Evolutionary conservation across 2,888 invertebrate species (phyloP).

Genomic region (Drosophila robusta): DNA sequence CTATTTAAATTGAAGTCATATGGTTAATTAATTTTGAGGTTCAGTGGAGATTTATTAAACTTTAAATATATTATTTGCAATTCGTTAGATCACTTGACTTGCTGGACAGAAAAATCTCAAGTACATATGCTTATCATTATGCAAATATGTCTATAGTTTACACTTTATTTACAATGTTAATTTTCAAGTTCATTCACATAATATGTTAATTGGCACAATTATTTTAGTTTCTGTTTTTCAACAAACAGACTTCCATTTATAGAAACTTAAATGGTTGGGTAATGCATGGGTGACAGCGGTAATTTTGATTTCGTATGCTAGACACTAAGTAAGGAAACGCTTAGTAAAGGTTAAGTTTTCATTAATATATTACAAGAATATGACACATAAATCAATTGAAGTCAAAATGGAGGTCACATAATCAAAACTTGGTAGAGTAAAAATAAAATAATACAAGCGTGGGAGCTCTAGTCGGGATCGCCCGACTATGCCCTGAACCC

Average conservation of each 20-base stretch:
- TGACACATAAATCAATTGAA: slow-evolving; percentile 11
- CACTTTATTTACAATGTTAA: slow-evolving; percentile 42
- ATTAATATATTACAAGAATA: slow-evolving; percentile 2
- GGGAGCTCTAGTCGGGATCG: no score
- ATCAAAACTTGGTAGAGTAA: no score
- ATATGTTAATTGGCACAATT: slow-evolving; percentile 55
- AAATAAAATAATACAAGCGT: no score
- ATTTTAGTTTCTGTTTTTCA: slow-evolving; percentile 29
- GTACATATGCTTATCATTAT: slow-evolving; percentile 27
- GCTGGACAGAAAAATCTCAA: neutral
- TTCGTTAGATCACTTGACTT: neutral
- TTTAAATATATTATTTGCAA: neutral
- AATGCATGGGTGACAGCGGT: slow-evolving; percentile 25
- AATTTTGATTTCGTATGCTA: slow-evolving; percentile 54
- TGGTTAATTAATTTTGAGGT: neutral
- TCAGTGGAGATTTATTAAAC: neutral
- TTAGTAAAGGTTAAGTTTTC: slow-evolving; percentile 38
- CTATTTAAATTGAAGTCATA: no score
- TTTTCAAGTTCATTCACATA: slow-evolving; percentile 64
- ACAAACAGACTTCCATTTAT: slow-evolving; percentile 23
- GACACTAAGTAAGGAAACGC: slow-evolving; percentile 37
- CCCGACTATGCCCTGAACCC: no score
- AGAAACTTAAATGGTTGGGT: slow-evolving; percentile 6
- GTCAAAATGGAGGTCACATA: no score
- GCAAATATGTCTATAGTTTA: slow-evolving; percentile 32